phyloP scores from a whole-genome alignment of 2,888 invertebrate genomes.

The Cryptus viduatorius region DNA sequence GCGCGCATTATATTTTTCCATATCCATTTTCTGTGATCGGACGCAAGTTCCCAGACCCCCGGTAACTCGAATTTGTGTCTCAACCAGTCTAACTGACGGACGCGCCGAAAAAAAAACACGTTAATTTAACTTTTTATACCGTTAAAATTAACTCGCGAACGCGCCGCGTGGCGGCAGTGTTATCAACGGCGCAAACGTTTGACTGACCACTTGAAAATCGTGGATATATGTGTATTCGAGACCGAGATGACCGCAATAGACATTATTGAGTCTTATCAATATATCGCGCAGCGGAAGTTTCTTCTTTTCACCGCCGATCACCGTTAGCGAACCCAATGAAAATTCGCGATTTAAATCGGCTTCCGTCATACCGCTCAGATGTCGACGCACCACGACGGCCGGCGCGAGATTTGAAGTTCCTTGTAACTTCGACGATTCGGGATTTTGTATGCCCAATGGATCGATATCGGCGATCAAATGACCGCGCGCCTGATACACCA shows the following conservation, averaged over 20 bases:
- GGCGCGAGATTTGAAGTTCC: slow-evolving; percentile 77
- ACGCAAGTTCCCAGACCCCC: slow-evolving; percentile 74
- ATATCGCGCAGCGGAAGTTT: slow-evolving; percentile 77
- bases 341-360: slow-evolving; percentile 78
- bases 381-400: slow-evolving; percentile 76
- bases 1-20: slow-evolving; percentile 80
- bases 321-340: slow-evolving; percentile 73
- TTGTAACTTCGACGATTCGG: slow-evolving; percentile 76
- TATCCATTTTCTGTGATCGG: slow-evolving; percentile 76
- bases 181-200: background rate
- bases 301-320: slow-evolving; percentile 77
- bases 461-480: slow-evolving; percentile 94
- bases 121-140: slow-evolving; percentile 5
- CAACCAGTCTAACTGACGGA: slow-evolving; percentile 79
- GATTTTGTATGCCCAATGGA: slow-evolving; percentile 89
- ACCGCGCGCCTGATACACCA: slow-evolving; percentile 89
- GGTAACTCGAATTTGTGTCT: slow-evolving; percentile 80
- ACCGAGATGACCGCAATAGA: slow-evolving; percentile 80
- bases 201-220: slow-evolving; percentile 74
- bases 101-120: too few species aligned
- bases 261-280: slow-evolving; percentile 77
- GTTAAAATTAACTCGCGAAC: background rate
- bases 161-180: too few species aligned
- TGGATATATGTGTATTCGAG: slow-evolving; percentile 81
- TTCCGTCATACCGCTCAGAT: slow-evolving; percentile 77